Evolutionary conservation across 2,113 vertebrate species (phyloP), one percentile per base, ranked within the genome.

Genomic region (Chloropsis hardwickii): DNA sequence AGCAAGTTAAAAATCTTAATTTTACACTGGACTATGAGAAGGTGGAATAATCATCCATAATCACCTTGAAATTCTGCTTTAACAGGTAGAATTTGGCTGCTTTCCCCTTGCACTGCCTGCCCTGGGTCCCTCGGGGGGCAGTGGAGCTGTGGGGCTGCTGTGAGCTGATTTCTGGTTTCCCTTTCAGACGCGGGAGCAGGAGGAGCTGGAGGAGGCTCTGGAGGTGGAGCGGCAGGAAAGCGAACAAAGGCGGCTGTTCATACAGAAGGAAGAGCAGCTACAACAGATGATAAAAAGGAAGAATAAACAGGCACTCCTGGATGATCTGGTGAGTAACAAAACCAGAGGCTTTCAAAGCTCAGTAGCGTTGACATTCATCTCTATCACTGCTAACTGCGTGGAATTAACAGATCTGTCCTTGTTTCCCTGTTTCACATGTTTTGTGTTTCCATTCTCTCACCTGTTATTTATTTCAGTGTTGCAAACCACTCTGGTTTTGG

Each of bases 291-390:
- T 98, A 33, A 99, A 99, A 97, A 98, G 98, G 96, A 99, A 99
- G 97, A 99, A 98, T 97, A 99, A 99, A 86, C 99, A 99, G 96
- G 98, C 99, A 42, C 98, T 99, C 82, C 97, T 99, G 95, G 99
- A 99, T 95, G 98, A 99, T 94, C 98, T 99, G 98, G 99, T 99
- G 97, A 95, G 98, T 97, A 53, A 39, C 40, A 64, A 81, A 92
- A 33, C n/a, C 31, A 82, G 45, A 56, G 47, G 24, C 37, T 88
- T 72, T 77, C 42, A 80, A 29, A 11, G 39, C 54, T 87, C 19
- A 15, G 13, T 37, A 69, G 45, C 31, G 1, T 15, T 37, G 62
- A 25, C 12, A 10, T 62, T 53, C 13, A n/a, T 19, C 54, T 73
- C 23, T 33, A 5, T 18, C 16, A 14, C 1, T 2, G 25, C 72